These are phyloP conservation scores for Chymomyza caudatula DNA, from an alignment of 2,888 invertebrate genomes.

Conservation along the genomic window DNA sequence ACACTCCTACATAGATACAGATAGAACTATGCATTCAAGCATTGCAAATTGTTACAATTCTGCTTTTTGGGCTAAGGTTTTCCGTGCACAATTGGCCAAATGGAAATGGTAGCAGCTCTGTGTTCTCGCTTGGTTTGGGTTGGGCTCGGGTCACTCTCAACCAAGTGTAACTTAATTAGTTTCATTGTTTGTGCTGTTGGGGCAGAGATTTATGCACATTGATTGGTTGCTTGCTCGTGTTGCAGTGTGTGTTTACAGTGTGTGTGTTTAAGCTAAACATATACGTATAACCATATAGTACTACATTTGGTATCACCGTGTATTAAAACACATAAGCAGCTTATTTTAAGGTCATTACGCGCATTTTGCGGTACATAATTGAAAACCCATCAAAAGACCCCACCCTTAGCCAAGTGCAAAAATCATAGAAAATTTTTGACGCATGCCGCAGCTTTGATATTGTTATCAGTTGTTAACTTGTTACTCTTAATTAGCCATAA, in stretches of 20 bases:
- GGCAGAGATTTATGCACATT: constrained; percentile 29
- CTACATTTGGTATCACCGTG: background rate
- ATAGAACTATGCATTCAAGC: background rate
- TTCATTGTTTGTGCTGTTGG: constrained; percentile 47
- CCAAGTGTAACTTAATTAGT: constrained; percentile 59
- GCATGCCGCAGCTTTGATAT: constrained; percentile 20
- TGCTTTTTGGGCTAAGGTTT: background rate
- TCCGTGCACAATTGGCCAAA: background rate
- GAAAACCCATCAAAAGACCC: background rate
- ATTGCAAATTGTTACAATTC: background rate
- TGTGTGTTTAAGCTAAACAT: background rate
- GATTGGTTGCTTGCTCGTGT: constrained; percentile 25
- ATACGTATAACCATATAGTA: background rate
- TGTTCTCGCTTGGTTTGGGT: background rate
- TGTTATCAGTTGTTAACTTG: constrained; percentile 45
- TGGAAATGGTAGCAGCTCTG: background rate
- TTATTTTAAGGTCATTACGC: constrained; percentile 50
- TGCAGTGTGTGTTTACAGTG: background rate
- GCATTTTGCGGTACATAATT: constrained; percentile 23
- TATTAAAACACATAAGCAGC: background rate
- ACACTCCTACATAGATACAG: background rate
- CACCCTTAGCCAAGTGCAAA: background rate
- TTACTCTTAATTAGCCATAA: constrained; percentile 49
- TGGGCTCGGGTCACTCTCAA: background rate
- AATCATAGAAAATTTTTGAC: background rate